Evolutionary conservation across 2,888 invertebrate species (phyloP).

Genomic region (Tipula helvola): DNA sequence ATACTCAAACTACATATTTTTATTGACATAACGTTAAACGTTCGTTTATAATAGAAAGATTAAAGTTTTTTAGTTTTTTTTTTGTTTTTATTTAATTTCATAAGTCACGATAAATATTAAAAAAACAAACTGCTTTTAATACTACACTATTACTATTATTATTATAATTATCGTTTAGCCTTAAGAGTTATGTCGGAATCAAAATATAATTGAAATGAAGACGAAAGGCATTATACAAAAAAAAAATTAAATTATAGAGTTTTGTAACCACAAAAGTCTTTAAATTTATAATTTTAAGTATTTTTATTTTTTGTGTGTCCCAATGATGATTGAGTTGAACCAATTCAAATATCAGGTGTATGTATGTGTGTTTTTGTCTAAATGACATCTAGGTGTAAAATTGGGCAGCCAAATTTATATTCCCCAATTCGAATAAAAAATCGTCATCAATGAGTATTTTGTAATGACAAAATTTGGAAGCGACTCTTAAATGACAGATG

Average conservation of each 20-base stretch:
- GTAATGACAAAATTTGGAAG: too few species aligned
- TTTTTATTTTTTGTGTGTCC: not conserved
- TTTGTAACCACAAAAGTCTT: not conserved
- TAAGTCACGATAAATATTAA: not conserved
- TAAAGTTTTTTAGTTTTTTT: not conserved
- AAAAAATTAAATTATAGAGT: not conserved
- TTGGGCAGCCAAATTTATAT: not conserved
- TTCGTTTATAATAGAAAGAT: not conserved
- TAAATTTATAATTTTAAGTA: not conserved
- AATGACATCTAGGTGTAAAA: not conserved
- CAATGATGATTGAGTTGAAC: not conserved
- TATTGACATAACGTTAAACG: not conserved
- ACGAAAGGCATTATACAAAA: not conserved
- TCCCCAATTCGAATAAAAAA: too few species aligned
- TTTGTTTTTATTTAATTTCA: not conserved
- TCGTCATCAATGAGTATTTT: too few species aligned
- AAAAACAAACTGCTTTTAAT: not conserved
- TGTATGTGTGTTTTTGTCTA: not conserved
- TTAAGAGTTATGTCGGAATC: not conserved
- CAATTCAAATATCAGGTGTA: not conserved
- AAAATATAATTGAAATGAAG: not conserved
- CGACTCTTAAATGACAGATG: too few species aligned
- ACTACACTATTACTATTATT: not conserved
- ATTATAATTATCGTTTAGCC: constrained; percentile 4
- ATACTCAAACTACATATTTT: not conserved